Evolutionary conservation across 2,888 invertebrate species (phyloP).

Genomic region (Yponomeuta plumbellus): DNA sequence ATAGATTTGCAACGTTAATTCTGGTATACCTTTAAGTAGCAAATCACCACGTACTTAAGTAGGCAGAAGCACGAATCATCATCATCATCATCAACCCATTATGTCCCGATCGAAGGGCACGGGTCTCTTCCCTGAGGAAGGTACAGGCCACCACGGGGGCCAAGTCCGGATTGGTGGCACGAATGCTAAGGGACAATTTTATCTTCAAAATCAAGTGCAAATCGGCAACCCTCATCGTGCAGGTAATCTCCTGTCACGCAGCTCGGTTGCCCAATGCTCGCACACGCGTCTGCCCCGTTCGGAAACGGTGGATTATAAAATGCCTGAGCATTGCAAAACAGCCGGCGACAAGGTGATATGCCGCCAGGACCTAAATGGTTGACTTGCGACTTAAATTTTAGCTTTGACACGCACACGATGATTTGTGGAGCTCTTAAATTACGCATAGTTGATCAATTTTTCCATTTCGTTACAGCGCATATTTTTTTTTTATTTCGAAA

Average conservation of each 20-base stretch:
- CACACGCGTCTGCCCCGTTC: constrained; percentile 30
- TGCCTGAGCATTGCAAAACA: constrained; percentile 31
- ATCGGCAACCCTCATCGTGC: not conserved
- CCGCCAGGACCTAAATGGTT: constrained; percentile 4
- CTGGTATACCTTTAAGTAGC: no score
- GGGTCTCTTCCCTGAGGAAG: no score
- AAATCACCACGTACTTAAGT: no score
- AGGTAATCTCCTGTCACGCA: not conserved
- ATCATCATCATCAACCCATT: no score
- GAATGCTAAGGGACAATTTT: not conserved
- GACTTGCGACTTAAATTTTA: not conserved
- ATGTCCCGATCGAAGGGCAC: no score
- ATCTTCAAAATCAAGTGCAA: not conserved
- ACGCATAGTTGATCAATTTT: not conserved
- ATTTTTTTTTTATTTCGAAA: no score
- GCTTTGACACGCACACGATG: not conserved
- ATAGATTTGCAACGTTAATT: no score
- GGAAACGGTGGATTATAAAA: constrained; percentile 35
- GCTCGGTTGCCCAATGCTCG: constrained; percentile 32
- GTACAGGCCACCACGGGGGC: no score
- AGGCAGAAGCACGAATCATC: no score
- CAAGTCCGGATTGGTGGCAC: no score
- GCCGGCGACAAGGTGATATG: constrained; percentile 27
- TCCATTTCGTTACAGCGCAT: not conserved
- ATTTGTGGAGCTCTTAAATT: not conserved